These are phyloP conservation scores for Leucophenga varia DNA, from an alignment of 1,140 invertebrate genomes.

Conservation along the genomic window DNA sequence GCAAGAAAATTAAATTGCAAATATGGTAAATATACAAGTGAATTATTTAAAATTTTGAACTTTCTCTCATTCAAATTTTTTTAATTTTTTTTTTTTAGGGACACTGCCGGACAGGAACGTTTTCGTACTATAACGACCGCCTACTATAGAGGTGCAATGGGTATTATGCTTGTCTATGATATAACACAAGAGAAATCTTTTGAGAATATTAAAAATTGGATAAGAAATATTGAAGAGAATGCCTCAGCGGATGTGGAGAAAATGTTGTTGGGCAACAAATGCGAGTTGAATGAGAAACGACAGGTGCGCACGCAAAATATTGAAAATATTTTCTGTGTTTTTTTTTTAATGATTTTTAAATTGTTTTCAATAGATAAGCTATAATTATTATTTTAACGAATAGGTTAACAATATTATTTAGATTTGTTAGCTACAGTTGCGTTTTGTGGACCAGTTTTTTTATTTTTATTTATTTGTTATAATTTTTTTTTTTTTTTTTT, in stretches of 20 bases:
- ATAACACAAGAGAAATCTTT: constrained; percentile 98
- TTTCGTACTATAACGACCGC: constrained; percentile 98
- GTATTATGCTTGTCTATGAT: constrained; percentile 98
- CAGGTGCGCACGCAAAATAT: constrained; percentile 63
- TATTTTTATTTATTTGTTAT: too few relatives aligned
- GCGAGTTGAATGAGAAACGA: constrained; percentile 86
- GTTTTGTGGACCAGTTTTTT: too few relatives aligned
- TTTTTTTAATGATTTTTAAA: constrained; percentile 1
- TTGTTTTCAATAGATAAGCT: background rate
- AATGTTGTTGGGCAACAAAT: constrained; percentile 95
- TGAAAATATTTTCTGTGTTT: background rate
- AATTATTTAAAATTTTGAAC: background rate
- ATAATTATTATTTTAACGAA: too few relatives aligned
- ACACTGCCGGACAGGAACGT: constrained; percentile 94
- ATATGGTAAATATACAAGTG: constrained; percentile 79
- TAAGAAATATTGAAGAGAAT: constrained; percentile 97
- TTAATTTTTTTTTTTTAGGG: constrained; percentile 62
- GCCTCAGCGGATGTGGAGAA: constrained; percentile 92
- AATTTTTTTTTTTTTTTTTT: too few relatives aligned
- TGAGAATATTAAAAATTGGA: constrained; percentile 99
- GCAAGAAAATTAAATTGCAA: constrained; percentile 97
- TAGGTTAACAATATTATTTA: too few relatives aligned
- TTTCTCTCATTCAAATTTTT: constrained; percentile 1
- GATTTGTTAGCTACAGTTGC: too few relatives aligned
- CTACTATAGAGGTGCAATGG: constrained; percentile 98